phyloP scores from a whole-genome alignment of 2,797 vertebrate species.

The Gymnodraco acuticeps region DNA sequence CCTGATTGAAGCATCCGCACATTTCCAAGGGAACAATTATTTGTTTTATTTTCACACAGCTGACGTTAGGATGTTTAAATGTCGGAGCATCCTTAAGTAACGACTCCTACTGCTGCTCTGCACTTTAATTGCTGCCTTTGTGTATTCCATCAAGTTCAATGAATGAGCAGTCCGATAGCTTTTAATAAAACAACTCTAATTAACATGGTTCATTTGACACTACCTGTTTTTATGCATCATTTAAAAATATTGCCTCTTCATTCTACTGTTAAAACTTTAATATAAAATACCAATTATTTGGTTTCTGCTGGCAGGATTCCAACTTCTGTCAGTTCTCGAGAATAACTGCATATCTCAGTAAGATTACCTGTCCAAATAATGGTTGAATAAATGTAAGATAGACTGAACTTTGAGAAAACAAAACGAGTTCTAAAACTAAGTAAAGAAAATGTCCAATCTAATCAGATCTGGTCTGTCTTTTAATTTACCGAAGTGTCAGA shows the following conservation, averaged over 20 bases:
- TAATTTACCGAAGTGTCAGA: too few relatives aligned
- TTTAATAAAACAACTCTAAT: neutral
- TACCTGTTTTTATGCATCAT: neutral
- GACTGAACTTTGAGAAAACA: too few relatives aligned
- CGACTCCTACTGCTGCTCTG: neutral
- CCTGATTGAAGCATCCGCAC: neutral
- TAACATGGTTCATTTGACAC: neutral
- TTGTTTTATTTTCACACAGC: neutral
- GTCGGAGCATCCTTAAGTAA: neutral
- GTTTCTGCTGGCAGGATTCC: too few relatives aligned
- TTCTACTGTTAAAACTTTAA: neutral
- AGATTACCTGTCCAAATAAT: too few relatives aligned
- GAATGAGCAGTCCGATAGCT: neutral
- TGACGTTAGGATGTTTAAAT: neutral
- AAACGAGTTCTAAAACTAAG: too few relatives aligned
- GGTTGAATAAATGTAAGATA: too few relatives aligned
- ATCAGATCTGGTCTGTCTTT: too few relatives aligned
- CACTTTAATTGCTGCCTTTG: neutral
- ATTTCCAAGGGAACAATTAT: neutral
- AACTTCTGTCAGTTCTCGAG: too few relatives aligned
- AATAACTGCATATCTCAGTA: too few relatives aligned
- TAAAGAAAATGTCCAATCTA: too few relatives aligned
- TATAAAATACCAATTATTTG: too few relatives aligned
- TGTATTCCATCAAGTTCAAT: slow-evolving; percentile 4
- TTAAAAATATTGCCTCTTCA: neutral